A percentile compares a stretch with the other conserved stretches of the same genome.
These are phyloP conservation scores for Periophthalmus magnuspinnatus DNA, from an alignment of 2,797 vertebrate species.

Conservation along the genomic window DNA sequence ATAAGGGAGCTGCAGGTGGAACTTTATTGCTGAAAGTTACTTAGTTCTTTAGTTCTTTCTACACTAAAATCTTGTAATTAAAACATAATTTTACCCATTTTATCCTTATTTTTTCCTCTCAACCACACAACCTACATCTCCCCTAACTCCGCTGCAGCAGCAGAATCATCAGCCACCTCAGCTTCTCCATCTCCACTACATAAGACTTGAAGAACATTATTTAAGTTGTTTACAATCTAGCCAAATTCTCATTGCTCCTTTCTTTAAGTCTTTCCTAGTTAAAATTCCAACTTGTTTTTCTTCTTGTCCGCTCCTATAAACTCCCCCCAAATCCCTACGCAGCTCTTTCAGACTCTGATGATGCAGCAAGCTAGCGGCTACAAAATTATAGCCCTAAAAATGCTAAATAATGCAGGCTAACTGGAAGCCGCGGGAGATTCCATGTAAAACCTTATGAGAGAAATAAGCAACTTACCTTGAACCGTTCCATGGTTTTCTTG, in stretches of 20 bases:
- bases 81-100: too few relatives aligned
- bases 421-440: not conserved
- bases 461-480: constrained; percentile 27
- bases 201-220: not conserved
- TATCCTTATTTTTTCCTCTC: too few relatives aligned
- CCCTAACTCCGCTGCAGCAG: not conserved
- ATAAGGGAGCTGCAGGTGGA: too few relatives aligned
- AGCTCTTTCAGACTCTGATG: constrained; percentile 1
- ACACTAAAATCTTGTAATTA: too few relatives aligned
- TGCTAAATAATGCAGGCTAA: not conserved
- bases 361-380: not conserved
- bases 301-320: not conserved
- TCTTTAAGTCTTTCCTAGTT: not conserved
- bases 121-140: too few relatives aligned
- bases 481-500: constrained; percentile 14
- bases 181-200: not conserved
- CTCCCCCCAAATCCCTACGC: not conserved
- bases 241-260: not conserved
- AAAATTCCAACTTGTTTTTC: not conserved
- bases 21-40: too few relatives aligned
- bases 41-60: too few relatives aligned
- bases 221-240: not conserved
- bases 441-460: constrained; percentile 7
- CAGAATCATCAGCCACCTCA: not conserved
- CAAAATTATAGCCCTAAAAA: not conserved